These are phyloP conservation scores for Oeneis ivallda DNA, from an alignment of 2,888 invertebrate genomes.

Conservation along the genomic window DNA sequence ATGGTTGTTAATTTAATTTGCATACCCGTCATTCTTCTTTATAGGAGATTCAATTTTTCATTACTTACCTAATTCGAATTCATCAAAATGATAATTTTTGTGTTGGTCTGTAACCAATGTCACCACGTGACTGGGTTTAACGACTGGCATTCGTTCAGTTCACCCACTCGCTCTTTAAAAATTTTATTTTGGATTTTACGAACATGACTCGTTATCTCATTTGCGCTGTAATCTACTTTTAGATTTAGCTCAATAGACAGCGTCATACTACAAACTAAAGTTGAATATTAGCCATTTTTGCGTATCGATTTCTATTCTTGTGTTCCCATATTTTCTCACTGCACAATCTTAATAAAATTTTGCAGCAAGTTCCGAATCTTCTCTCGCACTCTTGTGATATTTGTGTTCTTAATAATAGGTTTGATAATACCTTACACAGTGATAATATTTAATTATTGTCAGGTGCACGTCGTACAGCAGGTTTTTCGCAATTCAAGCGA, in stretches of 20 bases:
- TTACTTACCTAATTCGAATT: neutral
- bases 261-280: neutral
- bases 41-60: neutral
- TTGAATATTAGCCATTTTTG: neutral
- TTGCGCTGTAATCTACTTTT: neutral
- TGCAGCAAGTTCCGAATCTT: neutral
- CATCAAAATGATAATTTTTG: neutral
- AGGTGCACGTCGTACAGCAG: neutral
- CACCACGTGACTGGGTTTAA: constrained; percentile 4
- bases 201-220: neutral
- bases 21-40: neutral
- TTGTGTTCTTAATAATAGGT: no score
- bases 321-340: no score
- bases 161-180: neutral
- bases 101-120: neutral
- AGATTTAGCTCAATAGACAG: neutral
- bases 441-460: neutral
- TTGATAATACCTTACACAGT: neutral
- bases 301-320: neutral
- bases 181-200: neutral
- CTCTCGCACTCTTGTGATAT: no score
- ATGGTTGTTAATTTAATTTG: constrained; percentile 4
- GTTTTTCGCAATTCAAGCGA: neutral
- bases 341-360: no score
- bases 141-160: constrained; percentile 1